Evolutionary conservation across 2,797 vertebrate species (phyloP).

Genomic region (Arctocebus calabarensis): DNA sequence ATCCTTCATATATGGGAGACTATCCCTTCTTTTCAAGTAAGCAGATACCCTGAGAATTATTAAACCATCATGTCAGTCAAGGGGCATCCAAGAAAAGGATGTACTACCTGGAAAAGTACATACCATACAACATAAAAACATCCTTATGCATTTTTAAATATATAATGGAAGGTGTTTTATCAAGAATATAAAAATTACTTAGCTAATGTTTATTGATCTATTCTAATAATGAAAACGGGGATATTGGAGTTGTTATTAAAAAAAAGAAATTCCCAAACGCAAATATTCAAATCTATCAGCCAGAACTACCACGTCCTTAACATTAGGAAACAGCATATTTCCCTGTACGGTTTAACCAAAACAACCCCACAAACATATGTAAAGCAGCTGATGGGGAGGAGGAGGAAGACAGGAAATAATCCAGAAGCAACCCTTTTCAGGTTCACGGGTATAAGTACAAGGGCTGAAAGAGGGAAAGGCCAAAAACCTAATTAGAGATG

Average conservation of each 20-base stretch:
- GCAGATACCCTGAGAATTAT: background rate
- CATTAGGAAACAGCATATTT: background rate
- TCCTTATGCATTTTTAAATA: background rate
- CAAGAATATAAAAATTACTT: conserved; percentile 10
- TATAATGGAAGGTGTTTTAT: background rate
- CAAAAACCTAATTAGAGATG: background rate
- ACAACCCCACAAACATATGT: background rate
- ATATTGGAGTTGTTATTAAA: background rate
- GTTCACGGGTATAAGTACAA: background rate
- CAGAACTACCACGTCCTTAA: background rate
- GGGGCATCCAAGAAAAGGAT: background rate
- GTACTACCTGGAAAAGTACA: background rate
- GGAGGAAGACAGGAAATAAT: background rate
- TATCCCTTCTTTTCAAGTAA: background rate
- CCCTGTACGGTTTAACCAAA: background rate
- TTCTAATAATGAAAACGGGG: background rate
- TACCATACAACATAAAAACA: background rate
- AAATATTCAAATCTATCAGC: conserved; percentile 8
- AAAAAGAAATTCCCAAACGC: background rate
- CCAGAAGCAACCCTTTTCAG: background rate
- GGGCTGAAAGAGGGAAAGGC: background rate
- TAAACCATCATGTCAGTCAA: background rate
- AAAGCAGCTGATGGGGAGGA: background rate
- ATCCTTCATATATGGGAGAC: background rate
- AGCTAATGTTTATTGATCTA: background rate